Conservation (phyloP, 2,888 invertebrate genomes). For the Malthinus seriepunctatus region DNA sequence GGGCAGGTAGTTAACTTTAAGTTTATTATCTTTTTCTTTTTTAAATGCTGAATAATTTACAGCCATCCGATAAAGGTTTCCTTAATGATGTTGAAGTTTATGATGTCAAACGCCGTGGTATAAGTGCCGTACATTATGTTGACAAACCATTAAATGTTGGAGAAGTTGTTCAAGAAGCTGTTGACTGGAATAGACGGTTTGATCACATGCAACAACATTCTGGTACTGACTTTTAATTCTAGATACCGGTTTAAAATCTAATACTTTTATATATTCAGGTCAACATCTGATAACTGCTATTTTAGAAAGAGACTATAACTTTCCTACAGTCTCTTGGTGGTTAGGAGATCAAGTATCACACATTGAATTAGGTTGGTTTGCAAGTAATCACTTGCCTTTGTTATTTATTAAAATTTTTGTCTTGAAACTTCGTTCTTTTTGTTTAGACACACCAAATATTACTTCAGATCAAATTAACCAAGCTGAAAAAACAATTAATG, state of each 20-base stretch:
- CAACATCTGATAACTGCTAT: conserved; percentile 85
- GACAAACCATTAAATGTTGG: conserved; percentile 64
- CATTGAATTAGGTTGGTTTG: conserved; percentile 64
- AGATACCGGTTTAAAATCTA: too few relatives aligned
- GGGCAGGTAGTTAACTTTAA: conserved; percentile 68
- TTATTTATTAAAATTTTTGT: not conserved
- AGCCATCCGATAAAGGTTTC: conserved; percentile 80
- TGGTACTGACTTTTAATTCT: conserved; percentile 60
- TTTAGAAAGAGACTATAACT: conserved; percentile 68
- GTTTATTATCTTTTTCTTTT: not conserved
- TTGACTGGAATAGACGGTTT: conserved; percentile 79
- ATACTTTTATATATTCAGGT: conserved; percentile 53
- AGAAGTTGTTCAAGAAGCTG: conserved; percentile 61
- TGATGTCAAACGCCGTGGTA: conserved; percentile 70
- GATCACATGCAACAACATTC: conserved; percentile 95
- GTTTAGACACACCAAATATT: conserved; percentile 59
- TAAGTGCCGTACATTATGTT: conserved; percentile 75
- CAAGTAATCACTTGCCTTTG: too few relatives aligned
- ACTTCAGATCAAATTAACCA: conserved; percentile 57
- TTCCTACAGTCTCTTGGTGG: conserved; percentile 81
- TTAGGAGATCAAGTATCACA: conserved; percentile 74
- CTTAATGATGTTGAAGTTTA: conserved; percentile 68
- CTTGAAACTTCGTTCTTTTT: not conserved
- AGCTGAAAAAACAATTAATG: conserved; percentile 69
- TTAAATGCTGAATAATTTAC: conserved; percentile 25